A percentile compares a stretch with the other conserved stretches of the same genome.
phyloP scores from a whole-genome alignment of 2,888 invertebrate species.

The Drosophila mimica region DNA sequence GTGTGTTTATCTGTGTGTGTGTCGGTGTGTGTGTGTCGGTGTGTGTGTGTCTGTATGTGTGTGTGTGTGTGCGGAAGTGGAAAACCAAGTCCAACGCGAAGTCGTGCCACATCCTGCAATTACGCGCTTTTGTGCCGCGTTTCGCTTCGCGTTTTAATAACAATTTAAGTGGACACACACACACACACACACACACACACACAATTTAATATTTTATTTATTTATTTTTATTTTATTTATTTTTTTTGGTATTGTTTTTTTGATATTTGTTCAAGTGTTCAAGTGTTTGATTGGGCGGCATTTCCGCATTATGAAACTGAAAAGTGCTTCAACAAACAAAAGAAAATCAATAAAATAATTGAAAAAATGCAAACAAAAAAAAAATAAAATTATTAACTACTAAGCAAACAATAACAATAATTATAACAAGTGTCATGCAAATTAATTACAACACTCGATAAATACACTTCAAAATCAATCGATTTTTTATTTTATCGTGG shows the following conservation, averaged over 20 bases:
- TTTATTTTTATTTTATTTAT: constrained; percentile 5
- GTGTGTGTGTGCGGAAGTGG: constrained; percentile 36
- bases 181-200: constrained; percentile 20
- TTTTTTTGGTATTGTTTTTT: constrained; percentile 15
- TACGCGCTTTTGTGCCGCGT: constrained; percentile 30
- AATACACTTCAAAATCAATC: constrained; percentile 29
- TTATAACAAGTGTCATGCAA: constrained; percentile 48
- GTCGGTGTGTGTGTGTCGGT: neutral
- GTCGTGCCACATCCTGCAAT: constrained; percentile 52
- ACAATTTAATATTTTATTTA: constrained; percentile 5
- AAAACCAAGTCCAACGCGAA: constrained; percentile 10
- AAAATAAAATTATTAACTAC: constrained; percentile 5
- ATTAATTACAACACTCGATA: constrained; percentile 54
- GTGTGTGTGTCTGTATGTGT: constrained; percentile 6
- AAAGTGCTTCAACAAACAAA: constrained; percentile 44
- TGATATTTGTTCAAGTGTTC: constrained; percentile 47
- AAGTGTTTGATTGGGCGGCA: constrained; percentile 51
- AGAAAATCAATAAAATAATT: constrained; percentile 6
- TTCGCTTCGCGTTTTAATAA: constrained; percentile 31
- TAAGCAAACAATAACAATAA: constrained; percentile 18
- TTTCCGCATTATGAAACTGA: constrained; percentile 64
- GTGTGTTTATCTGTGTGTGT: neutral
- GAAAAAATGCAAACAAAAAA: constrained; percentile 19
- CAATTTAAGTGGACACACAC: constrained; percentile 27
- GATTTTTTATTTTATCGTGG: constrained; percentile 5